Evolutionary conservation across 2,113 vertebrate species (phyloP), one percentile per base, ranked within the genome.

Genomic region (Tachysurus fulvidraco): DNA sequence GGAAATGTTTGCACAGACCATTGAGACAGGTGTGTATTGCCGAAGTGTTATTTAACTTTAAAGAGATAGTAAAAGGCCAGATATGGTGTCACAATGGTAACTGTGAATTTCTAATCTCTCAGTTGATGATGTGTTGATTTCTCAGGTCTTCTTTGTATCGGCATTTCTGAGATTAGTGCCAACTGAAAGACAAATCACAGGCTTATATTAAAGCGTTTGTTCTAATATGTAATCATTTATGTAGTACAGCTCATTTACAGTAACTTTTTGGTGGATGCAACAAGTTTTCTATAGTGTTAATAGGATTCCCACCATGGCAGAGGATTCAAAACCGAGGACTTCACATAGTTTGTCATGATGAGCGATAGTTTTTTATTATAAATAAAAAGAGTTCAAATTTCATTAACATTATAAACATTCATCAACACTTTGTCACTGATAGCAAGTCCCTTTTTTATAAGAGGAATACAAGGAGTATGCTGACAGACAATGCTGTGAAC

Each of bases 1-100:
- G 44, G 97, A 98, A 93, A 97, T 97, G 96, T 98, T 98, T 88
- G 97, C 97, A 90, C 96, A 98, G 91, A 98, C 97, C 88, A 97
- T 98, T 21, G 97, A 98, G 92, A 97, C 96, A 0, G 97, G 97
- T 98, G 83, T 91, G 93, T 84, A 65, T 83, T 12, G 8, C 36
- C 9, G 3, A n/a, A 46, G 21, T 60, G 28, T 84, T 52, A 55
- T 41, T 36, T 44, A 30, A 84, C 14, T 21, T 62, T 12, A 50
- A 52, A 28, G 60, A 6, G 23, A 62, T 54, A 50, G 2, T 55
- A 13, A 81, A 16, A 30, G 44, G 46, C 8, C 30, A 11, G n/a
- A 79, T 5, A 64, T 30, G 5, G 19, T 76, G 55, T 6, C 23
- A 4, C n/a, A n/a, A n/a, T n/a, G n/a, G n/a, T 79, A 10, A 25